A percentile compares a stretch with the other conserved stretches of the same genome.
Evolutionary conservation across 2,113 vertebrate species (phyloP).

Genomic region (Corythornis madagascariensis): DNA sequence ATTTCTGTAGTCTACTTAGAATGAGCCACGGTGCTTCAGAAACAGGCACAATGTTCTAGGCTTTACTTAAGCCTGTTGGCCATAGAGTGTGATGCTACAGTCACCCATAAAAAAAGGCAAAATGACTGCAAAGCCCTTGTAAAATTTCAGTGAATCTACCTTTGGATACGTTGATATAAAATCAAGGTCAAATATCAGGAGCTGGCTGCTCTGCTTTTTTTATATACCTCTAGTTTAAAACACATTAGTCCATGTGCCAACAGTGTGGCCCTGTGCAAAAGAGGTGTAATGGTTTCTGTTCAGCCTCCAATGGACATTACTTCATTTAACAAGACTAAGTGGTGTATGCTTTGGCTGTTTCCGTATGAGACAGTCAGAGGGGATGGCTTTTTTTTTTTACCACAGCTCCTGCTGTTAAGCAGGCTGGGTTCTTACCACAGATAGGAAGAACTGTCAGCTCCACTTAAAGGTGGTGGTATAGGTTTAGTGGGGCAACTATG

Average conservation of each 20-base stretch:
- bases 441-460: neutral
- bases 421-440: neutral
- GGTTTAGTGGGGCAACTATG: neutral
- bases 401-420: neutral
- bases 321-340: constrained; percentile 2
- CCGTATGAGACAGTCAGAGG: neutral
- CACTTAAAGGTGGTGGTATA: neutral
- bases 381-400: neutral
- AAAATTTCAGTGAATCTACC: neutral
- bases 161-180: neutral
- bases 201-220: neutral
- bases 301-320: neutral
- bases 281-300: neutral
- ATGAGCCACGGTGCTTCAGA: neutral
- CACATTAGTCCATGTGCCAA: neutral
- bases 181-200: neutral
- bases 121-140: neutral
- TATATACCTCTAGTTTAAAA: neutral
- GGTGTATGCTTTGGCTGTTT: neutral
- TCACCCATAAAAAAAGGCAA: neutral
- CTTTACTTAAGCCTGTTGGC: neutral
- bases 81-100: neutral
- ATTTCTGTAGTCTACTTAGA: neutral
- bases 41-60: neutral
- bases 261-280: neutral